Evolutionary conservation across 2,888 invertebrate genomes (phyloP), one percentile per base, ranked within the genome.

Genomic region (Euspilapteryx auroguttella): DNA sequence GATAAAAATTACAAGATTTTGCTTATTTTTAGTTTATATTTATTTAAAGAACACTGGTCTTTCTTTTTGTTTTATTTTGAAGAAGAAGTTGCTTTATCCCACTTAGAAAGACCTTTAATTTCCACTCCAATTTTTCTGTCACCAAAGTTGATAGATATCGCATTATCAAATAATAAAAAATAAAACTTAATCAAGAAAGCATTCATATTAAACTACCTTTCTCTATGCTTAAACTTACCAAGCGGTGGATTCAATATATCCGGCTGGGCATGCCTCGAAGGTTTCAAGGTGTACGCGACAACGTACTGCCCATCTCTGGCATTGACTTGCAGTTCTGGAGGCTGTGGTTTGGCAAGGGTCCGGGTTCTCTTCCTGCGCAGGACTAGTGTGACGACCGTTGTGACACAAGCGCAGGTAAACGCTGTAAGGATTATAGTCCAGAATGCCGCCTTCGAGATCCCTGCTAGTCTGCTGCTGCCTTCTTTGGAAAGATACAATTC

Each of bases 291-390:
- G 46, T 89, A 91, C 7, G 90, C 89, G 12, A 91, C 89, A 31
- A 90, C 89, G 50, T 90, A 89, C 35, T 89, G 84, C 39, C 90
- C 87, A 48, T 89, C 89, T 2, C 86, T 87, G 11, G 89, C 86
- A 38, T 89, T 89, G 27, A 89, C 42, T 31, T 73, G 73, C 6
- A 75, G 41, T 35, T 69, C 73, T 2, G 68, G 56, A 1, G 71
- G 54, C 13, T 63, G 66, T 30, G 63, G 66, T 33, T 65, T 64
- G 9, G 47, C 45, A n/a, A 57, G 59, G n/a, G 52, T 45, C 28
- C 38, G 44, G 12, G 38, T 42, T 32, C 59, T 59, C 10, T 28
- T 63, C 37, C 50, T 58, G n/a, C 62, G 42, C 11, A 73, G 32
- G 24, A 69, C 49, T 31, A 61, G 53, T 9, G 51, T 64, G 2